Conservation (phyloP, 2,113 vertebrate species). For the Microtus oregoni region DNA sequence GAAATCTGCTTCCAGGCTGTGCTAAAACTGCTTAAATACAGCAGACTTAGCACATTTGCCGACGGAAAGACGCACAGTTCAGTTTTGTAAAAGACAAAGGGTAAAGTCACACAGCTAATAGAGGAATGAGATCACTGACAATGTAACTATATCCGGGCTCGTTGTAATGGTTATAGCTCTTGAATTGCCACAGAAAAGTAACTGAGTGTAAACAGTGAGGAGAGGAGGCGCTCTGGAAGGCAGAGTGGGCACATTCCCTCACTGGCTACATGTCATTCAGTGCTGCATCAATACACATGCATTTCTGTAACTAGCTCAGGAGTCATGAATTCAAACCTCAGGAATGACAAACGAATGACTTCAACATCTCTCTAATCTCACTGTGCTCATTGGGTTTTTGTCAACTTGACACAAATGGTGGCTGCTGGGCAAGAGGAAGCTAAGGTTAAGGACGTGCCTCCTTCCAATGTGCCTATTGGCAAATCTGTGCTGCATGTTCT, state of each 20-base stretch:
- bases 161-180: neutral
- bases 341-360: neutral
- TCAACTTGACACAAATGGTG: neutral
- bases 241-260: no score
- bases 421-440: neutral
- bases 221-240: neutral
- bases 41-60: neutral
- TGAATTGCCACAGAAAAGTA: neutral
- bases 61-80: neutral
- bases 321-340: neutral
- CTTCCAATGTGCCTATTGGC: neutral
- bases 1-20: neutral
- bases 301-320: neutral
- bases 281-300: rapidly evolving
- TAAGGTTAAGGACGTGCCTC: neutral
- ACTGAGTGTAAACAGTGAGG: neutral
- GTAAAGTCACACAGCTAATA: neutral
- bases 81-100: neutral
- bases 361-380: neutral
- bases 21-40: neutral
- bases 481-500: neutral
- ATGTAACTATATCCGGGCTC: neutral
- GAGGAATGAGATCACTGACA: neutral
- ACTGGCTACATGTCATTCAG: neutral
- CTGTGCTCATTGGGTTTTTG: neutral